Percentiles rank a stretch among this genome's conserved stretches.
phyloP scores from a whole-genome alignment of 1,140 invertebrate species.

The Diorhabda sublineata region DNA sequence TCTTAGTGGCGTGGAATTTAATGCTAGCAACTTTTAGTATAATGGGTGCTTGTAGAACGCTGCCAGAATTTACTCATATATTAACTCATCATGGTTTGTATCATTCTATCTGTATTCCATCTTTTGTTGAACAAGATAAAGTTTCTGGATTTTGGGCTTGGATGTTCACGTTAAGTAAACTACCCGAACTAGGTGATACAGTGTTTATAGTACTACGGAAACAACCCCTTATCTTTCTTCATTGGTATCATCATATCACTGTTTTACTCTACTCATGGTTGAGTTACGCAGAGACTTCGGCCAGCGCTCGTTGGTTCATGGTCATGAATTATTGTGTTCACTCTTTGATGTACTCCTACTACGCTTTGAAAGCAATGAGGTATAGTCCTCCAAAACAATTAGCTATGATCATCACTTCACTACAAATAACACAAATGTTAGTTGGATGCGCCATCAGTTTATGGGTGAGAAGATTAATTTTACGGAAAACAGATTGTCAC shows the following conservation, averaged over 20 bases:
- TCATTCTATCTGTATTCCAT: slow-evolving; percentile 90
- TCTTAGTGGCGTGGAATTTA: slow-evolving; percentile 88
- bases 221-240: slow-evolving; percentile 95
- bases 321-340: slow-evolving; percentile 99
- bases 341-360: slow-evolving; percentile 97
- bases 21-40: slow-evolving; percentile 90
- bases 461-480: slow-evolving; percentile 74
- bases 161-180: slow-evolving; percentile 91
- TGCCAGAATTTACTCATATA: slow-evolving; percentile 83
- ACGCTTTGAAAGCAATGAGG: slow-evolving; percentile 83
- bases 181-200: slow-evolving; percentile 95
- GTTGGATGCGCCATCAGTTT: slow-evolving; percentile 88
- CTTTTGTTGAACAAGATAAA: slow-evolving; percentile 82
- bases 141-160: slow-evolving; percentile 95
- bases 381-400: slow-evolving; percentile 80
- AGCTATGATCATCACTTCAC: slow-evolving; percentile 87
- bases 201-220: slow-evolving; percentile 95
- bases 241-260: slow-evolving; percentile 91
- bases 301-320: slow-evolving; percentile 95
- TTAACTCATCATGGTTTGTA: slow-evolving; percentile 85
- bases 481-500: slow-evolving; percentile 67
- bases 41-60: slow-evolving; percentile 80
- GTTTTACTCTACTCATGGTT: slow-evolving; percentile 96
- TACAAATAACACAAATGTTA: slow-evolving; percentile 94
- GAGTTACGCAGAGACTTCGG: slow-evolving; percentile 93